These are phyloP conservation scores for Prinia subflava DNA, from an alignment of 2,113 vertebrate species.

Conservation along the genomic window DNA sequence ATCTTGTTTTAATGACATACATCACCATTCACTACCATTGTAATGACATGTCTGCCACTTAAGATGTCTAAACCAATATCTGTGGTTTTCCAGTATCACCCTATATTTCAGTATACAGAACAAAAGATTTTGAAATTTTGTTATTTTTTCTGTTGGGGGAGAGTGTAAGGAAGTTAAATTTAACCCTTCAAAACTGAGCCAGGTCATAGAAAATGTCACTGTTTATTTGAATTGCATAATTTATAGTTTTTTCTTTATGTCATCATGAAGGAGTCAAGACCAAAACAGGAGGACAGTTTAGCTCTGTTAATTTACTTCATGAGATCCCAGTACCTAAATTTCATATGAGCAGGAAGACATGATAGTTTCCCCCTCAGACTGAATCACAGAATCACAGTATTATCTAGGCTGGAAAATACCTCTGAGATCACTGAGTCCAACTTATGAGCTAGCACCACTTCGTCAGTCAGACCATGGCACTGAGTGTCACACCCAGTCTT, in stretches of 20 bases:
- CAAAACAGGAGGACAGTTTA: background rate
- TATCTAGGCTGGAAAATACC: background rate
- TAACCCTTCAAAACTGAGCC: background rate
- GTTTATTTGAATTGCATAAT: background rate
- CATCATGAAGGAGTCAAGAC: background rate
- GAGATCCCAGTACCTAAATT: background rate
- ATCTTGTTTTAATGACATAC: conserved; percentile 24
- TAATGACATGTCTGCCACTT: conserved; percentile 6
- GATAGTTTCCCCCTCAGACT: background rate
- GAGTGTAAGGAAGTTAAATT: background rate
- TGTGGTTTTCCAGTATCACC: background rate
- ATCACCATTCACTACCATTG: background rate
- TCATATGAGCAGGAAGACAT: background rate
- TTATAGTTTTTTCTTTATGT: background rate
- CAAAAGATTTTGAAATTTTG: background rate
- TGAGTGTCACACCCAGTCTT: background rate
- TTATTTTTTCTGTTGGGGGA: too few species aligned
- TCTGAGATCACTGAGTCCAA: background rate
- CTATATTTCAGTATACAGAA: background rate
- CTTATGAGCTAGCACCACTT: background rate
- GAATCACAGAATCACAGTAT: background rate
- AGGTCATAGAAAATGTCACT: background rate
- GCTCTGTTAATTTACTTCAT: background rate
- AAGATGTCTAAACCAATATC: conserved; percentile 18
- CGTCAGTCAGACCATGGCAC: background rate